Percentiles rank a stretch among this genome's conserved stretches.
Evolutionary conservation across 2,113 vertebrate genomes (phyloP).

Genomic region (Dolichotis patagonum): DNA sequence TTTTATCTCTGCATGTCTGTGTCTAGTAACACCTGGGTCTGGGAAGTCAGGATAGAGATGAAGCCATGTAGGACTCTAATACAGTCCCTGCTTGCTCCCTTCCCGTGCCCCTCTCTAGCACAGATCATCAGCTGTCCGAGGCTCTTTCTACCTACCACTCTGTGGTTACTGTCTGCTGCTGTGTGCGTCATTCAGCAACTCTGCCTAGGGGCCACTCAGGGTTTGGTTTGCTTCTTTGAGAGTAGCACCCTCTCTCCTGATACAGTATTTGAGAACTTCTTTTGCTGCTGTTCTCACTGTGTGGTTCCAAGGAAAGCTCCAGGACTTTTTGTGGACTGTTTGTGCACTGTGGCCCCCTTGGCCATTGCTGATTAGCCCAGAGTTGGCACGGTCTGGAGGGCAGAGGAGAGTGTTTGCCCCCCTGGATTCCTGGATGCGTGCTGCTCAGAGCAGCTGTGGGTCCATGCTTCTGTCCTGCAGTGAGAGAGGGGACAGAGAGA

Average conservation of each 20-base stretch:
- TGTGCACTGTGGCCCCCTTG: too few species aligned
- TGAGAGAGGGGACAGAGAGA: not conserved
- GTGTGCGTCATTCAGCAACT: not conserved
- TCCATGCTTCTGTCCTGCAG: not conserved
- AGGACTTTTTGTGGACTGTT: not conserved
- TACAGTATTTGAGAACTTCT: not conserved
- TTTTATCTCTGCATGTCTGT: not conserved
- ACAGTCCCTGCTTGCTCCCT: not conserved
- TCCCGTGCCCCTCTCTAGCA: not conserved
- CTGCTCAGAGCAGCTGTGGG: not conserved
- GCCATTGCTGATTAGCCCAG: not conserved
- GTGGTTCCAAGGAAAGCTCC: not conserved
- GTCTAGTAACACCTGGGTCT: not conserved
- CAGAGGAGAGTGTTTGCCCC: not conserved
- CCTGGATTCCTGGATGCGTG: not conserved
- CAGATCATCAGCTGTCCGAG: not conserved
- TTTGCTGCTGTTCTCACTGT: not conserved
- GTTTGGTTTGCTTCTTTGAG: conserved; percentile 21
- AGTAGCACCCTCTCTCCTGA: not conserved
- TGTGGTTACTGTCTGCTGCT: not conserved
- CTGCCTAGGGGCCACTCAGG: not conserved
- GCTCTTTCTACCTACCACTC: not conserved
- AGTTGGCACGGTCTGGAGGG: not conserved
- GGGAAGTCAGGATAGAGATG: not conserved
- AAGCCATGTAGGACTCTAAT: not conserved